Evolutionary conservation across 2,888 invertebrate genomes (phyloP).

Genomic region (Maniola hyperantus): DNA sequence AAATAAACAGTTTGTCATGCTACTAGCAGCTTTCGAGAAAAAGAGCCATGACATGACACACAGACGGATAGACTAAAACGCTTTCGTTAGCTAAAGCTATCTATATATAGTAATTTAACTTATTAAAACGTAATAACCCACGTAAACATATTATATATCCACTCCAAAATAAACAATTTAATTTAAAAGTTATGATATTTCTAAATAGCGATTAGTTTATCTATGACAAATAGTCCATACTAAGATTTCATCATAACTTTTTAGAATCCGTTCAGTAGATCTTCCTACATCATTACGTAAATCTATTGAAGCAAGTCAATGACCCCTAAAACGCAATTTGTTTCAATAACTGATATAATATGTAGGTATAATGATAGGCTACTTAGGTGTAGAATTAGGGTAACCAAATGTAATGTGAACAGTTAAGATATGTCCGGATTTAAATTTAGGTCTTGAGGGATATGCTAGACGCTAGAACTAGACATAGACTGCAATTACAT

Average conservation of each 20-base stretch:
- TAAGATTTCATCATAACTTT: neutral
- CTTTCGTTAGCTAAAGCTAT: too few species aligned
- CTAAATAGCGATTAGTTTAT: constrained; percentile 4
- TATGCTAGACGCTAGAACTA: too few species aligned
- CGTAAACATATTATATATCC: too few species aligned
- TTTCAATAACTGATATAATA: constrained; percentile 28
- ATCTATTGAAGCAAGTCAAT: constrained; percentile 28
- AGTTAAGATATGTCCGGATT: neutral
- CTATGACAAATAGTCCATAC: constrained; percentile 2
- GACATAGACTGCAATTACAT: too few species aligned
- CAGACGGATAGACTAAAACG: too few species aligned
- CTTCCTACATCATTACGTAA: constrained; percentile 19
- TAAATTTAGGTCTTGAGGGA: neutral
- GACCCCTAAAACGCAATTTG: constrained; percentile 33
- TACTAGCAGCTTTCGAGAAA: too few species aligned
- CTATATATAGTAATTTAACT: too few species aligned
- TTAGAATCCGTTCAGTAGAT: constrained; percentile 10
- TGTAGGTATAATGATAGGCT: constrained; percentile 30
- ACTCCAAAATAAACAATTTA: too few species aligned
- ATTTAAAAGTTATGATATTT: too few species aligned
- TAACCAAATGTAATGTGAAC: constrained; percentile 1
- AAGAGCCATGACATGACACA: too few species aligned
- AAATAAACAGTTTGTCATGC: too few species aligned
- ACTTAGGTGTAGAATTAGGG: constrained; percentile 3
- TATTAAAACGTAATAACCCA: too few species aligned